phyloP scores from a whole-genome alignment of 2,113 vertebrate genomes.

The Calonectris borealis region DNA sequence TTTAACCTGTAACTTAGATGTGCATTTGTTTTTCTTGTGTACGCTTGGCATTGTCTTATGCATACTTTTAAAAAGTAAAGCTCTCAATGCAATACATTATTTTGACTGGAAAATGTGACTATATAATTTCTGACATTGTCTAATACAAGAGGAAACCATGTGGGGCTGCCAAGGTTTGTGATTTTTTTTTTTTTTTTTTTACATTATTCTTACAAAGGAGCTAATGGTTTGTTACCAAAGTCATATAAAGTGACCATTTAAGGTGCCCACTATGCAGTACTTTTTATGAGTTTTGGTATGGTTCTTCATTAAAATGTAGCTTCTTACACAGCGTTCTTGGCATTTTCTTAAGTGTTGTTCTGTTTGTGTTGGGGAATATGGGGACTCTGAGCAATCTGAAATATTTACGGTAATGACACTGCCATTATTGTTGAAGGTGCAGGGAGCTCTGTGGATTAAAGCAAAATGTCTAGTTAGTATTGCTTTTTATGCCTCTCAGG shows the following conservation, averaged over 20 bases:
- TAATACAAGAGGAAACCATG: background rate
- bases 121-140: background rate
- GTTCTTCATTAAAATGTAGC: background rate
- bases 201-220: background rate
- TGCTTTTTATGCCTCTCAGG: background rate
- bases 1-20: background rate
- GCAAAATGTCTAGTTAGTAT: background rate
- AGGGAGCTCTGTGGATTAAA: background rate
- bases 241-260: background rate
- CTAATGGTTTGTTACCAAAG: background rate
- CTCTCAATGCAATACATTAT: background rate
- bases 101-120: background rate
- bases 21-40: background rate
- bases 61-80: background rate
- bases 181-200: background rate
- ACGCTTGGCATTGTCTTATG: background rate
- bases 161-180: background rate
- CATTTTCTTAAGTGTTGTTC: background rate
- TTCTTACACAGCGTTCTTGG: background rate
- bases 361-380: background rate
- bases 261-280: background rate
- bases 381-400: background rate
- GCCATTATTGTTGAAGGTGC: background rate
- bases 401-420: background rate
- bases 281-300: background rate